Percentiles rank a stretch among this genome's conserved stretches.
Conservation (phyloP, 2,888 invertebrate genomes). For the Protodeltote pygarga region DNA sequence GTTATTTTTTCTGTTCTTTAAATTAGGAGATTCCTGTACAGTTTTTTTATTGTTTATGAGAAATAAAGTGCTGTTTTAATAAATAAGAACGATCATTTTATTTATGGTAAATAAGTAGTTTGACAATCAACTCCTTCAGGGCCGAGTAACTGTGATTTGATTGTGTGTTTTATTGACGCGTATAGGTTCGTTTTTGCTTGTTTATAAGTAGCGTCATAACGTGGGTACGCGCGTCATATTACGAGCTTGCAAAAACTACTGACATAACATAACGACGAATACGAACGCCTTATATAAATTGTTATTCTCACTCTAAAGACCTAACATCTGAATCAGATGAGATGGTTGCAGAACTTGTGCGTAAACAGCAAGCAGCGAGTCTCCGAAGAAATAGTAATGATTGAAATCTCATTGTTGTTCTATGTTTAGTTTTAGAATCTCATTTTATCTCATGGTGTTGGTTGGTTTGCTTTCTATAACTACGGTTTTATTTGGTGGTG, state of each 20-base stretch:
- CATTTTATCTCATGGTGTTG: constrained; percentile 35
- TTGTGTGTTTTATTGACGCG: too few relatives aligned
- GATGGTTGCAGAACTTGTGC: constrained; percentile 24
- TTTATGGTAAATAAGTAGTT: constrained; percentile 8
- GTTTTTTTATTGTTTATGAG: constrained; percentile 17
- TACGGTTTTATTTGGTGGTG: constrained; percentile 33
- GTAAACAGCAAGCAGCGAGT: constrained; percentile 22
- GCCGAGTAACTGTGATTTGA: too few relatives aligned
- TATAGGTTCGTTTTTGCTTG: too few relatives aligned
- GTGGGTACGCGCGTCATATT: too few relatives aligned
- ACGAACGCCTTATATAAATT: too few relatives aligned
- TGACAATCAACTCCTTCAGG: constrained; percentile 4
- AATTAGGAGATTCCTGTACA: constrained; percentile 31
- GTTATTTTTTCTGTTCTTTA: constrained; percentile 30
- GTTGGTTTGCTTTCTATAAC: constrained; percentile 32
- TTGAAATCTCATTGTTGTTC: constrained; percentile 14
- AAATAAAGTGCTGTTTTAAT: constrained; percentile 15
- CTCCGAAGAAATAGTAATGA: constrained; percentile 4
- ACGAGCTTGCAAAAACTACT: too few relatives aligned
- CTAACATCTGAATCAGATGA: constrained; percentile 26
- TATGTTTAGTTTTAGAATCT: constrained; percentile 22
- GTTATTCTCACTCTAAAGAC: constrained; percentile 4
- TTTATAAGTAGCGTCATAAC: too few relatives aligned
- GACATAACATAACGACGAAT: too few relatives aligned
- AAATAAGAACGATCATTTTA: constrained; percentile 15